Conservation (phyloP, 2,797 vertebrate genomes). For the Emys orbicularis region DNA sequence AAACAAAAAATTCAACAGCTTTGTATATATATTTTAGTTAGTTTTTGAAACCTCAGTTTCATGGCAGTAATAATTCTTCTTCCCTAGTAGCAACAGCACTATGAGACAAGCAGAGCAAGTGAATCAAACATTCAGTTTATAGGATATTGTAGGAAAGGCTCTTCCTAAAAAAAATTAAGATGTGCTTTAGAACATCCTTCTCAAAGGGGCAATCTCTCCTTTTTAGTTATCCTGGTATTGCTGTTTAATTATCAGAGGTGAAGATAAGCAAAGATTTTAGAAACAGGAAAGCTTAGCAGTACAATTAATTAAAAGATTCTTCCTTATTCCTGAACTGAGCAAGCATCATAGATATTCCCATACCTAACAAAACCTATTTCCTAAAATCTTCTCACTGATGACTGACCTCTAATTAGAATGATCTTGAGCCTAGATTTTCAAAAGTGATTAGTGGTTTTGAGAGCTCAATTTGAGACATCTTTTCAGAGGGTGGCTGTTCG, state of each 20-base stretch:
- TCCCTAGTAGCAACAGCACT: neutral
- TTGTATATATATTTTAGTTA: neutral
- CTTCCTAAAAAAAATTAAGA: neutral
- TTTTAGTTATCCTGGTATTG: neutral
- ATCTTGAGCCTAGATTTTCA: neutral
- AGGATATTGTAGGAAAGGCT: neutral
- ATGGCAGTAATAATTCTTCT: neutral
- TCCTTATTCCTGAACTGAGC: neutral
- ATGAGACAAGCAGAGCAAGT: neutral
- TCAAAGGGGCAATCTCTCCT: conserved; percentile 9
- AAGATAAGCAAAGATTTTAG: neutral
- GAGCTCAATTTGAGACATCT: neutral
- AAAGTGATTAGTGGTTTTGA: neutral
- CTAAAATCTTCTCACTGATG: neutral
- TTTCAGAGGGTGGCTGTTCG: too few species aligned
- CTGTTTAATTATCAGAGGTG: neutral
- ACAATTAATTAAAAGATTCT: neutral
- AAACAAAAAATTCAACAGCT: neutral
- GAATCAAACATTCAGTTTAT: conserved; percentile 26
- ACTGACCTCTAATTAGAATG: neutral
- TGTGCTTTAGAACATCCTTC: conserved; percentile 23
- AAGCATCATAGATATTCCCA: neutral
- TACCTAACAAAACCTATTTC: neutral
- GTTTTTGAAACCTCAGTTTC: neutral
- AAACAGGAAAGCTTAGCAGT: neutral